Conservation (phyloP, 2,113 vertebrate species). For the Progne subis region DNA sequence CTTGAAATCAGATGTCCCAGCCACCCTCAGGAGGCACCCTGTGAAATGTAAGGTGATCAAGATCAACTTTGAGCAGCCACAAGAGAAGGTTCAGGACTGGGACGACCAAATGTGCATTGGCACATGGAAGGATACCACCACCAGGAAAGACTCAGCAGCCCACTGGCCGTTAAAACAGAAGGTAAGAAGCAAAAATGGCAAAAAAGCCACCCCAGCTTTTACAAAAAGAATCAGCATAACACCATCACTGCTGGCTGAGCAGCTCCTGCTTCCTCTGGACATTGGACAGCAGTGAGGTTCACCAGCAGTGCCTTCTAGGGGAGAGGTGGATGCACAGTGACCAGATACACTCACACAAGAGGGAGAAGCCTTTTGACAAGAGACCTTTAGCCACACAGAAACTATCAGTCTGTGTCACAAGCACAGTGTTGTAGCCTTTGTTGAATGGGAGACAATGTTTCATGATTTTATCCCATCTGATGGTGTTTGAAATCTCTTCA, state of each 20-base stretch:
- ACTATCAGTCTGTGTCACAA: neutral
- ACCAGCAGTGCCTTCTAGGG: neutral
- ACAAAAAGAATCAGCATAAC: neutral
- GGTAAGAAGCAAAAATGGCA: constrained; percentile 62
- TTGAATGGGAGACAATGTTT: neutral
- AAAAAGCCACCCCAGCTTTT: neutral
- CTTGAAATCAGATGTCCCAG: too few relatives aligned
- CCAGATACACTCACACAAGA: neutral
- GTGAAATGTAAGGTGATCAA: constrained; percentile 74
- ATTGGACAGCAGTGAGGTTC: fast-evolving
- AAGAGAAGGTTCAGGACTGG: constrained; percentile 86
- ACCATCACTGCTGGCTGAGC: neutral
- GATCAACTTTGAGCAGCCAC: constrained; percentile 77
- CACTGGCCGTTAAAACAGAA: constrained; percentile 68
- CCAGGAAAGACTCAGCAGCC: neutral
- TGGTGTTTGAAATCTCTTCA: neutral
- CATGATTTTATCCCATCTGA: neutral
- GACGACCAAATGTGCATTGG: constrained; percentile 74
- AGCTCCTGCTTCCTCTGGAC: neutral
- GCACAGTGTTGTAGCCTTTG: neutral
- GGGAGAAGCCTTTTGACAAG: neutral
- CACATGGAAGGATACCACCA: constrained; percentile 74
- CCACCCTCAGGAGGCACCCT: too few relatives aligned
- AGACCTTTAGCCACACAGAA: neutral
- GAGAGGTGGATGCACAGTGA: neutral